Base-by-base conservation (phyloP, 2,888 invertebrate species). In the Ptilodon capucinus region DNA sequence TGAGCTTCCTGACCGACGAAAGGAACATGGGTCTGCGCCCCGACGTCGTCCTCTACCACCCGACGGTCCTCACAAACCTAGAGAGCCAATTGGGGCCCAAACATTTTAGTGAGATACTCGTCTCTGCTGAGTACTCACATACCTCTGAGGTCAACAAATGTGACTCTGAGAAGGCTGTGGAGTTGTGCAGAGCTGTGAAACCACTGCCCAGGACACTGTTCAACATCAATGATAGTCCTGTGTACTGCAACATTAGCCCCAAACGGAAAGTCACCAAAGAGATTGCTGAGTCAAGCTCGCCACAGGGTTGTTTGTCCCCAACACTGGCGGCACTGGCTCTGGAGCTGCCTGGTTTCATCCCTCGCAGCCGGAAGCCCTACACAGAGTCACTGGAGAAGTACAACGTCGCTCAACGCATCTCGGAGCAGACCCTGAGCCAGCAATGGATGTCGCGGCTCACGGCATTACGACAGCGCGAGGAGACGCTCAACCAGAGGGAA, bases 361-460 rank as follows among this genome's bases (percentile, higher is more conserved):
- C 91, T 32, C 79, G 86, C 32, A 76, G 82, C 58, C 81, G 84
- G 44, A 85, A 68, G 46, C 86, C 84, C 2, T 78, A 75, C 48
- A 75, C 64, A 60, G 78, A 76, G 42, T 64, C 78, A 28, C 6
- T 84, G 34, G 78, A 75, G 16, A 67, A 70, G 14, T 79, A 79
- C 38, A 79, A 69, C 45, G 74, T 76, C 42, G 92, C 93, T 2
- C 86, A 92, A 55, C 80, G 83, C 60, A 84, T 93, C 5, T 92
- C 92, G 6, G 89, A 92, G 54, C 87, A 92, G 19, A 90, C 92
- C 35, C 82, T 93, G 14, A 92, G 91, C 55, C 83, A 91, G 36
- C 92, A 92, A 54, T 93, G 93, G 93, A 81, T 93, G 81, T 82
- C 92, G 41, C 86, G 92, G n/a, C 76, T 93, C 9, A 79, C 91